Percentiles rank a stretch among this genome's conserved stretches.
phyloP scores from a whole-genome alignment of 2,113 vertebrate species.

The Sylvietta virens region DNA sequence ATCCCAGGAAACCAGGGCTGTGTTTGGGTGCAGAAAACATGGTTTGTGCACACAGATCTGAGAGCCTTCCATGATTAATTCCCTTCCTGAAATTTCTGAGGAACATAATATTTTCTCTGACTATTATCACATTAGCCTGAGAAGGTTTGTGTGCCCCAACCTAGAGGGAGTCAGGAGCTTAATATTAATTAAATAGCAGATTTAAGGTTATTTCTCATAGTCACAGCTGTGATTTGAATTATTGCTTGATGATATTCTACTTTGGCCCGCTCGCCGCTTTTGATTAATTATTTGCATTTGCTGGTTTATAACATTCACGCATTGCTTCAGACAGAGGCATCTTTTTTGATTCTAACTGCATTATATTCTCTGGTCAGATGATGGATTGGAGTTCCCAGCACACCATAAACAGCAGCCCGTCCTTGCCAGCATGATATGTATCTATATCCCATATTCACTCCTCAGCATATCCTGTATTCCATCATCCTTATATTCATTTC shows the following conservation, averaged over 20 bases:
- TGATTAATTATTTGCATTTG: slow-evolving; percentile 66
- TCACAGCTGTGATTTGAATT: slow-evolving; percentile 47
- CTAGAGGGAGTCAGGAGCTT: not conserved
- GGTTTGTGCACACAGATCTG: not conserved
- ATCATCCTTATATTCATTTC: slow-evolving; percentile 73
- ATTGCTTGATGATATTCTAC: slow-evolving; percentile 11
- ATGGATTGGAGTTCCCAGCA: slow-evolving; percentile 58
- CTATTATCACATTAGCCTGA: not conserved
- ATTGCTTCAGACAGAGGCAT: not conserved
- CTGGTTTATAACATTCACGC: not conserved
- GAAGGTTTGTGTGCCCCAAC: not conserved
- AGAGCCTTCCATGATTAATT: not conserved
- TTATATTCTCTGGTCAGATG: slow-evolving; percentile 36
- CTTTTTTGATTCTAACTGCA: slow-evolving; percentile 17
- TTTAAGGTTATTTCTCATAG: slow-evolving; percentile 41
- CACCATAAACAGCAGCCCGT: not conserved
- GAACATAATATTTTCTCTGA: not conserved
- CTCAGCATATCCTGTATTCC: slow-evolving; percentile 66
- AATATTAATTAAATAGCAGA: slow-evolving; percentile 51
- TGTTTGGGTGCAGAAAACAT: not conserved
- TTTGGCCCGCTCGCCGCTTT: not conserved
- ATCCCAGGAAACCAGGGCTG: not conserved
- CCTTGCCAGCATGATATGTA: not conserved
- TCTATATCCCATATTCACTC: slow-evolving; percentile 29
- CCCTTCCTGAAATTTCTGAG: not conserved